Evolutionary conservation across 2,797 vertebrate genomes (phyloP), one percentile per base, ranked within the genome.

Genomic region (Pangasius sanitwongsei): DNA sequence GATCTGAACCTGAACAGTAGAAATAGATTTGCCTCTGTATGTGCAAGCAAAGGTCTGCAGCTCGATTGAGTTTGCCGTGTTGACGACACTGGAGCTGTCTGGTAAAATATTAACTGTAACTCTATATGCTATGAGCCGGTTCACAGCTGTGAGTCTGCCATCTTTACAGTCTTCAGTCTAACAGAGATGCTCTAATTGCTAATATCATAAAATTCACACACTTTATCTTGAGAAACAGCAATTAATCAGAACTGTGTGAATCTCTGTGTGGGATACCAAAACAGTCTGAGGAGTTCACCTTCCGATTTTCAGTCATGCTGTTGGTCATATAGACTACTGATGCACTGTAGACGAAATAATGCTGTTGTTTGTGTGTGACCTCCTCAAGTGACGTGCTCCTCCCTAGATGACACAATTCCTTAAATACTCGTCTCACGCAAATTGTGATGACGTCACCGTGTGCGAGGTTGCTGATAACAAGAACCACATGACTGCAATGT

Each of bases 21-120:
- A 41, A 78, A 53, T n/a, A 85, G 61, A 65, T 65, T 70, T n/a
- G 15, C 20, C 25, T 78, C 23, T 77, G 31, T 20, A 57, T 57
- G n/a, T 88, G 6, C 4, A 74, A 70, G 15, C 41, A 48, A 81
- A 72, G 37, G 50, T 48, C n/a, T 70, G 50, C 37, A 44, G 59
- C 69, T 69, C 34, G 25, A 50, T 11, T n/a, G 86, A 61, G 34
- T 59, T 63, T n/a, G 25, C 25, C 12, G 11, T 20, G 63, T 67
- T 85, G 61, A 48, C 53, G 89, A 83, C 31, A 89, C 84, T 91
- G 67, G 85, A 92, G 89, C 88, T 75, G 48, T 44, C 63, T 87
- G 89, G 86, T 95, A 16, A 94, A 94, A 94, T 91, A 94, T 94
- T 94, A 91, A 94, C 87, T 86, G 91, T 55, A 90, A 88, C 86